phyloP scores from a whole-genome alignment of 2,888 invertebrate genomes.

The Helobdella robusta region DNA sequence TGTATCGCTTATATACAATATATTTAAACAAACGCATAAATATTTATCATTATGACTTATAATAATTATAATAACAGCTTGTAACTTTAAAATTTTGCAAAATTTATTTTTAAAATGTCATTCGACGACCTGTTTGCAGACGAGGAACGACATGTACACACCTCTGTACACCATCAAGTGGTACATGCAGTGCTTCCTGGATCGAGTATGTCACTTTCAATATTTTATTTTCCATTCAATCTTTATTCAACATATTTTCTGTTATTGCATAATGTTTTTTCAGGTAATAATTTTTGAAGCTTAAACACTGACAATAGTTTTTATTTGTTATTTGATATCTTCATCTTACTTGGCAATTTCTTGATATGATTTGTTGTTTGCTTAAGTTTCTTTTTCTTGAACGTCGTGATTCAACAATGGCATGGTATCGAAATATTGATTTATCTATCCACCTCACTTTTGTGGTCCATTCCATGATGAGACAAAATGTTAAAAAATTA shows the following conservation, averaged over 20 bases:
- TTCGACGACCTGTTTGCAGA: neutral
- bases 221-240: neutral
- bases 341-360: too few relatives aligned
- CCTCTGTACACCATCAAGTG: constrained; percentile 94
- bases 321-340: too few relatives aligned
- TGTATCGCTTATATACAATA: neutral
- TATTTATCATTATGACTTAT: neutral
- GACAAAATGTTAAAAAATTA: too few relatives aligned
- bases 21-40: neutral
- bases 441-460: too few relatives aligned
- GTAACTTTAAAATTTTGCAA: too few relatives aligned
- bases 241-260: neutral
- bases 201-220: constrained; percentile 74
- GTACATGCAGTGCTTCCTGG: constrained; percentile 99
- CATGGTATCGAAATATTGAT: too few relatives aligned
- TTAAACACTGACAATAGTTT: too few relatives aligned
- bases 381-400: too few relatives aligned
- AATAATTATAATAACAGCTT: neutral
- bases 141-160: constrained; percentile 79
- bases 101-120: too few relatives aligned
- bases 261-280: neutral
- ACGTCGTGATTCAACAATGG: too few relatives aligned
- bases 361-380: too few relatives aligned
- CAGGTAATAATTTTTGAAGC: neutral
- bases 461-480: too few relatives aligned